Evolutionary conservation across 1,140 invertebrate species (phyloP).

Genomic region (Stegodyphus mimosarum): DNA sequence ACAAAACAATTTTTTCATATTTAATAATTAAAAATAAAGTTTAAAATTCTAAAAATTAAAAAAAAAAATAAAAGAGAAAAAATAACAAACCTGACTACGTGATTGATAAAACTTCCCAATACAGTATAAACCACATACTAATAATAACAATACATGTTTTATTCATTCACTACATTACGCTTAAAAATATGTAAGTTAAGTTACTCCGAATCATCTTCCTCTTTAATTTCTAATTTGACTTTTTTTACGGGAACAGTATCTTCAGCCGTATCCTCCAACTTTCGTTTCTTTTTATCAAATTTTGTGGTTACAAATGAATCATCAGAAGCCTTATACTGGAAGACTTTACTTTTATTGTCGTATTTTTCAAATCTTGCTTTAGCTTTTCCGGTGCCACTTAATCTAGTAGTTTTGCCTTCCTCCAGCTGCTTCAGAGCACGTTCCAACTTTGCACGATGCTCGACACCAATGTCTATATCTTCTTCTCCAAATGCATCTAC

Average conservation of each 20-base stretch:
- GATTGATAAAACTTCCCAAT: too few relatives aligned
- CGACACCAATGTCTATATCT: conserved; percentile 79
- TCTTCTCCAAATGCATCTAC: conserved; percentile 97
- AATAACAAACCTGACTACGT: too few relatives aligned
- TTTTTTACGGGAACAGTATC: conserved; percentile 60
- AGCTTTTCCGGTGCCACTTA: conserved; percentile 85
- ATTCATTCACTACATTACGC: too few relatives aligned
- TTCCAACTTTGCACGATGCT: conserved; percentile 90
- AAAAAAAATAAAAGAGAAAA: too few relatives aligned
- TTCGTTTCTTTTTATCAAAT: conserved; percentile 64
- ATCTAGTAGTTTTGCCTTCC: conserved; percentile 80
- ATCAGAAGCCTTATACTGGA: conserved; percentile 68
- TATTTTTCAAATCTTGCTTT: conserved; percentile 92
- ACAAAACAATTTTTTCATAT: too few relatives aligned
- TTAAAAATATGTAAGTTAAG: too few relatives aligned
- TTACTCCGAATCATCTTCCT: conserved; percentile 7
- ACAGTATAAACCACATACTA: too few relatives aligned
- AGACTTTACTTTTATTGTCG: conserved; percentile 76
- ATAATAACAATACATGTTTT: too few relatives aligned
- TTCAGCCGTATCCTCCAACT: conserved; percentile 64
- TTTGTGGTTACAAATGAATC: conserved; percentile 69
- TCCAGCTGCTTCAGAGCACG: conserved; percentile 81
- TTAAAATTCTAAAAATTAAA: too few relatives aligned
- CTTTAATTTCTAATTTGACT: conserved; percentile 26
- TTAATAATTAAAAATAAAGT: too few relatives aligned